Evolutionary conservation across 2,797 vertebrate species (phyloP), one percentile per base, ranked within the genome.

Genomic region (Malurus splendens): DNA sequence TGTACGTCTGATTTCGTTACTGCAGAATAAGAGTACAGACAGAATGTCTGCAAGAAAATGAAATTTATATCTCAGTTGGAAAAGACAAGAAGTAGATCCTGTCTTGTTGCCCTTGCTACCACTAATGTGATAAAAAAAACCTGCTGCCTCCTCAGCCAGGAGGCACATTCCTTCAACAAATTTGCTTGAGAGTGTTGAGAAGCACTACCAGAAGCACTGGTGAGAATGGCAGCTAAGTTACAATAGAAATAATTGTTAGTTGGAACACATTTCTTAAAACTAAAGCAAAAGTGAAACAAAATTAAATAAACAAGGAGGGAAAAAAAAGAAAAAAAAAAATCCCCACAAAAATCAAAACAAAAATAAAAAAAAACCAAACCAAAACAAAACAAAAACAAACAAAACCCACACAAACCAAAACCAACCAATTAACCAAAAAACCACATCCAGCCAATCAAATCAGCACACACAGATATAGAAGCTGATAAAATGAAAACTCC

Each of bases 41-140:
- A 76, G 66, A 45, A 82, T 38, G 18, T 66, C 48, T 81, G 32
- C 13, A 55, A 48, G 18, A 70, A 38, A 83, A 88, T 78, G 12
- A 54, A 73, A 75, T 68, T 65, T 61, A 14, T 79, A 15, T 78
- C 41, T 83, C n/a, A 12, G 55, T 59, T 24, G 27, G 51, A 88
- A 65, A 86, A 68, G n/a, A 10, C 11, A 61, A 67, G 41, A 68
- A 60, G 24, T 25, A 67, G 42, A 51, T 73, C 32, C 47, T 4
- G 3, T 73, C 44, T 56, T 62, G 22, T 44, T 79, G 48, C 22
- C 41, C 33, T 75, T 79, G 48, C n/a, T 73, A 27, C 20, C 48
- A 54, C 3, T 66, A 61, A 54, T 36, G 41, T 0, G 0, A 52
- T 51, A 3, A n/a, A 68, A 52, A 51, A 39, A 52, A 9, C 5